phyloP scores from a whole-genome alignment of 1,140 invertebrate genomes.

The Procambarus clarkii region DNA sequence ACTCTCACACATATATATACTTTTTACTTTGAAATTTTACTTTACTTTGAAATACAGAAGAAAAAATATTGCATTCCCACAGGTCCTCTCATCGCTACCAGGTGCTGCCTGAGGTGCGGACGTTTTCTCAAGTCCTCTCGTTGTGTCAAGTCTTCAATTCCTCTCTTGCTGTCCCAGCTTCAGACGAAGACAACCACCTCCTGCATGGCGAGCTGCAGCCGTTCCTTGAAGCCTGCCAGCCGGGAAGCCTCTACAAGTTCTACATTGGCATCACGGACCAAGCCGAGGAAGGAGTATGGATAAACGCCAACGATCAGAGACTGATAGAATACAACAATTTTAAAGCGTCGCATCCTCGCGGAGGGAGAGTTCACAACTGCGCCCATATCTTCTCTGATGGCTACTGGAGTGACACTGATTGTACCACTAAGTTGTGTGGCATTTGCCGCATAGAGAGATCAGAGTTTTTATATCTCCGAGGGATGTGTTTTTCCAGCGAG shows the following conservation, averaged over 20 bases:
- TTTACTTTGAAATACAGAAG: too few relatives aligned
- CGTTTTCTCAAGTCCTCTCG: not conserved
- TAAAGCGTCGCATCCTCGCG: not conserved
- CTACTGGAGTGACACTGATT: constrained; percentile 10
- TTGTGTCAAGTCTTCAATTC: constrained; percentile 3
- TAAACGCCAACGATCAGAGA: not conserved
- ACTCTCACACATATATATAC: too few relatives aligned
- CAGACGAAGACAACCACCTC: not conserved
- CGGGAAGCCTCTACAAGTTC: constrained; percentile 18
- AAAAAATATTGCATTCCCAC: too few relatives aligned
- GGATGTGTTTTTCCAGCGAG: constrained; percentile 15
- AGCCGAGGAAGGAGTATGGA: constrained; percentile 19
- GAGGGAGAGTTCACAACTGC: constrained; percentile 19
- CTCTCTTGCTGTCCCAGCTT: not conserved
- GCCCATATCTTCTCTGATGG: not conserved
- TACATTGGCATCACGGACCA: constrained; percentile 42
- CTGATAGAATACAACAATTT: constrained; percentile 1
- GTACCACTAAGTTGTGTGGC: not conserved
- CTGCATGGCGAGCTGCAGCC: not conserved
- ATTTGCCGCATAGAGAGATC: not conserved
- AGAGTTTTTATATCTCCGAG: constrained; percentile 42
- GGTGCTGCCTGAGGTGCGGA: not conserved
- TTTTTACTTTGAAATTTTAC: too few relatives aligned
- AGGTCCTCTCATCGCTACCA: not conserved
- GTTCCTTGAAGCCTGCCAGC: not conserved